Evolutionary conservation across 2,888 invertebrate genomes (phyloP).

Genomic region (Temnothorax rugatulus): DNA sequence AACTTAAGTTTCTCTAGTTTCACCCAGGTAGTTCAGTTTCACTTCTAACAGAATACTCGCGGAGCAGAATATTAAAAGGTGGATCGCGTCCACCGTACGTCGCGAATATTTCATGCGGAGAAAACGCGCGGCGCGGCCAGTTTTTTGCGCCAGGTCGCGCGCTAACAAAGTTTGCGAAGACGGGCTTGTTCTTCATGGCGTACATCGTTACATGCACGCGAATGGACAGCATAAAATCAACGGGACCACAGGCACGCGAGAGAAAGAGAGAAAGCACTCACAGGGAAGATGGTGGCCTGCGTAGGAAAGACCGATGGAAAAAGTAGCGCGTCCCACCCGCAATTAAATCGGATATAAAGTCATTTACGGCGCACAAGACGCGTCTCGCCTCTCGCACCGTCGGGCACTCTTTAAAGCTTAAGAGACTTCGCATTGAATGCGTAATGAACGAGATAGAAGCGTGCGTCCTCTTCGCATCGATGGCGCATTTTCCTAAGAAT

Average conservation of each 20-base stretch:
- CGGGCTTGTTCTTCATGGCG: conserved; percentile 9
- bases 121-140: conserved; percentile 21
- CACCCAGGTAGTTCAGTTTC: not conserved
- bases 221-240: conserved; percentile 29
- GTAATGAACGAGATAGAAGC: conserved; percentile 70
- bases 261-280: not conserved
- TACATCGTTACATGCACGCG: conserved; percentile 12
- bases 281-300: not conserved
- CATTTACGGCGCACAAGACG: conserved; percentile 62
- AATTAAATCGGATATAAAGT: conserved; percentile 70
- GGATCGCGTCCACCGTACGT: not conserved
- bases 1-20: conserved; percentile 14
- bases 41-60: not conserved
- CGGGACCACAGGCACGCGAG: not conserved
- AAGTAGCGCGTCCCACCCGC: conserved; percentile 29
- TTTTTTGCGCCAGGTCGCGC: conserved; percentile 29
- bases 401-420: conserved; percentile 43
- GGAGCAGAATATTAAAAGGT: conserved; percentile 10
- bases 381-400: conserved; percentile 56
- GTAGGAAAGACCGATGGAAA: not conserved
- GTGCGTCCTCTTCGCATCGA: conserved; percentile 40
- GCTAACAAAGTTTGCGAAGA: conserved; percentile 40
- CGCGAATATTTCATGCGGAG: conserved; percentile 48
- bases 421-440: conserved; percentile 69
- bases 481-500: conserved; percentile 71